Evolutionary conservation across 2,888 invertebrate species (phyloP).

Genomic region (Pasiphila rectangulata): DNA sequence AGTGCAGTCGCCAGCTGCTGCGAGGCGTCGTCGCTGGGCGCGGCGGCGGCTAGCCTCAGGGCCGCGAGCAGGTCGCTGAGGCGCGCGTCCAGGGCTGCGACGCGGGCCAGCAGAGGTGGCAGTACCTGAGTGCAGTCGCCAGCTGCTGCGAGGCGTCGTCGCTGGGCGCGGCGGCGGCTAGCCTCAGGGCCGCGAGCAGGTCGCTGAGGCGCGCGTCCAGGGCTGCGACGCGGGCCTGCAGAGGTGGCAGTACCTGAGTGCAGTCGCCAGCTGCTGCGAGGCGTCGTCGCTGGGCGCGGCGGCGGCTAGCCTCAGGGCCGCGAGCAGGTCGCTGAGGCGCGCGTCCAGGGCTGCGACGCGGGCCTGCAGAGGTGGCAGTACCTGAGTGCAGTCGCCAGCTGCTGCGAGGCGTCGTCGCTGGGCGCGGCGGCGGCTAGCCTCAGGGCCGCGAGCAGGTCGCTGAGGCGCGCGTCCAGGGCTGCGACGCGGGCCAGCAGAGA

Average conservation of each 20-base stretch:
- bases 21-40: constrained; percentile 47
- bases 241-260: constrained; percentile 29
- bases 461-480: constrained; percentile 84
- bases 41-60: constrained; percentile 75
- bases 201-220: not conserved
- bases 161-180: constrained; percentile 42
- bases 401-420: constrained; percentile 57
- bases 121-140: constrained; percentile 73
- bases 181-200: not conserved
- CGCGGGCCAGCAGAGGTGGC: too few relatives aligned
- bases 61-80: constrained; percentile 74
- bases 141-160: constrained; percentile 82
- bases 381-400: constrained; percentile 27
- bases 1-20: constrained; percentile 34
- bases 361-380: constrained; percentile 39
- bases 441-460: constrained; percentile 88
- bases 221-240: too few relatives aligned
- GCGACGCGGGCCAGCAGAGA: constrained; percentile 53
- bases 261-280: constrained; percentile 37
- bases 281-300: constrained; percentile 80
- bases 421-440: constrained; percentile 78
- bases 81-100: too few relatives aligned
- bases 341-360: constrained; percentile 79
- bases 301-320: constrained; percentile 81
- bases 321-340: constrained; percentile 17